Percentiles rank a stretch among this genome's conserved stretches.
Evolutionary conservation across 2,888 invertebrate genomes (phyloP).

Genomic region (Pardosa pseudoannulata): DNA sequence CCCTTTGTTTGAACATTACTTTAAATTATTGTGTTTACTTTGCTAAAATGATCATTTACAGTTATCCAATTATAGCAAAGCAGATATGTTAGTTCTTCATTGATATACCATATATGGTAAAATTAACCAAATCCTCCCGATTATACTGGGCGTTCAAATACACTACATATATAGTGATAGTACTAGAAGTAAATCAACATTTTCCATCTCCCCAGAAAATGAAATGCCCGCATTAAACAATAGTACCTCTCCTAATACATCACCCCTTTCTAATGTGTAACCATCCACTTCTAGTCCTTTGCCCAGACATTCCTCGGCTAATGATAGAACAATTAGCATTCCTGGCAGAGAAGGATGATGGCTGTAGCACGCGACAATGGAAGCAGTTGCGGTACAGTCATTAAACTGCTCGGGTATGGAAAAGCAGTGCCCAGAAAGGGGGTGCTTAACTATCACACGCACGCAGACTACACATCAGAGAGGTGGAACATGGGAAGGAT

Average conservation of each 20-base stretch:
- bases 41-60: too few relatives aligned
- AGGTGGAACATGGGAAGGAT: background rate
- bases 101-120: too few relatives aligned
- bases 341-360: constrained; percentile 13
- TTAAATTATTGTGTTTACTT: too few relatives aligned
- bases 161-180: too few relatives aligned
- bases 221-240: constrained; percentile 15
- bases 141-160: too few relatives aligned
- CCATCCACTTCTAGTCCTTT: constrained; percentile 5
- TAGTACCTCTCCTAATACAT: background rate
- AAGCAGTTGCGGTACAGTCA: background rate
- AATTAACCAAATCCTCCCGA: too few relatives aligned
- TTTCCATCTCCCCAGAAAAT: background rate
- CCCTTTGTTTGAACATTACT: too few relatives aligned
- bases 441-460: background rate
- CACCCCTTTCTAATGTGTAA: constrained; percentile 11
- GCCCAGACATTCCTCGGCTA: constrained; percentile 21
- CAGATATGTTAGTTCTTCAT: too few relatives aligned
- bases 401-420: constrained; percentile 5
- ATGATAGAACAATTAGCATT: constrained; percentile 31
- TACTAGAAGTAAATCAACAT: too few relatives aligned
- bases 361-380: background rate
- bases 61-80: too few relatives aligned
- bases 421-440: background rate
- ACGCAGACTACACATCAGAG: background rate